Evolutionary conservation across 2,888 invertebrate species (phyloP).

Genomic region (Lasioglossum calceatum): DNA sequence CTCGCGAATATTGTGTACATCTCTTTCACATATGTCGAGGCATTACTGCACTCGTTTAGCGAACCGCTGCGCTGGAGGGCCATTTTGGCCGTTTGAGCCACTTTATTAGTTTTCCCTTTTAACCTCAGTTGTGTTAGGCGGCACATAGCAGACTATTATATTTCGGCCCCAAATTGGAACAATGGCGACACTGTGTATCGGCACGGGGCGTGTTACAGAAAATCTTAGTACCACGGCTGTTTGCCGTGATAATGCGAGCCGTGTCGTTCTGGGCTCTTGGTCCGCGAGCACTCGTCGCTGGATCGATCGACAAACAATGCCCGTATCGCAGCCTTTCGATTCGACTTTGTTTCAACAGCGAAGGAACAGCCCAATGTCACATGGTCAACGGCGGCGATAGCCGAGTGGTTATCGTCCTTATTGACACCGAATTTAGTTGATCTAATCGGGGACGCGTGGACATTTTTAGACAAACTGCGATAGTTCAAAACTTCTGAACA

Average conservation of each 20-base stretch:
- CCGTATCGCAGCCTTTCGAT: slow-evolving; percentile 17
- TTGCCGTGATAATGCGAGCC: slow-evolving; percentile 38
- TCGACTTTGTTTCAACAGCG: slow-evolving; percentile 30
- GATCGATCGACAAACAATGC: slow-evolving; percentile 53
- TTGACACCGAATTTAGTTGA: slow-evolving; percentile 20
- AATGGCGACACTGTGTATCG: background rate
- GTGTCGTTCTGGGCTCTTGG: background rate
- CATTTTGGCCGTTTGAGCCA: background rate
- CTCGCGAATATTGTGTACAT: no score
- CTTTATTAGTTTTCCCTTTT: slow-evolving; percentile 22
- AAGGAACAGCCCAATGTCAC: background rate
- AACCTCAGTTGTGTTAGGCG: slow-evolving; percentile 11
- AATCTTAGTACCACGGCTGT: slow-evolving; percentile 59
- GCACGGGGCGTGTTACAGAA: slow-evolving; percentile 28
- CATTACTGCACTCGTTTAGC: background rate
- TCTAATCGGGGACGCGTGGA: slow-evolving; percentile 22
- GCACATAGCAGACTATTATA: slow-evolving; percentile 21
- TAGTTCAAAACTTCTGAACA: background rate
- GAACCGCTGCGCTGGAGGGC: background rate
- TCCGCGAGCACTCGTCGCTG: background rate
- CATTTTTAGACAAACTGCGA: background rate
- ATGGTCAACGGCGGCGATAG: background rate
- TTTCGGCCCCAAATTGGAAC: background rate
- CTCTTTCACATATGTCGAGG: background rate
- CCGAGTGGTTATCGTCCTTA: slow-evolving; percentile 18